A percentile compares a stretch with the other conserved stretches of the same genome.
These are phyloP conservation scores for Ptiloglossa arizonensis DNA, from an alignment of 1,140 invertebrate species.

Conservation along the genomic window DNA sequence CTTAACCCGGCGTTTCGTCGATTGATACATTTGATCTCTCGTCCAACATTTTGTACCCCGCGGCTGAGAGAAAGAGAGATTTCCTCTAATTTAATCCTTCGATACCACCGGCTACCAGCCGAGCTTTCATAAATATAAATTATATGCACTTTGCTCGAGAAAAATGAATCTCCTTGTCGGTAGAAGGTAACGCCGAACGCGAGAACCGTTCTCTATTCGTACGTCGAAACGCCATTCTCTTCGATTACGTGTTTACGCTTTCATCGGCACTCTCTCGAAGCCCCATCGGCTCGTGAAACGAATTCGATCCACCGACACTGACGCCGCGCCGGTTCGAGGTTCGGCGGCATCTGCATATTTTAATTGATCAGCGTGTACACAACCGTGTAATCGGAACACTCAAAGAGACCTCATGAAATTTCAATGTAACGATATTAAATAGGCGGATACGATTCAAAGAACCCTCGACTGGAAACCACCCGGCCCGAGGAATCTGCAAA, in stretches of 20 bases:
- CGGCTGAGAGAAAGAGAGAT: too few species aligned
- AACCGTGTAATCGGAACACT: conserved; percentile 12
- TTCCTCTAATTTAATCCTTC: conserved; percentile 8
- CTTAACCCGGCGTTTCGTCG: conserved; percentile 28
- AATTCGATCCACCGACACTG: too few species aligned
- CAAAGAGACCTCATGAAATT: conserved; percentile 35
- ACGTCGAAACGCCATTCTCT: background rate
- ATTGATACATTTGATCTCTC: background rate
- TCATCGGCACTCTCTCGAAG: background rate
- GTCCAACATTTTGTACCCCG: too few species aligned
- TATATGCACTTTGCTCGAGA: background rate
- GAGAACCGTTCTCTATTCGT: background rate
- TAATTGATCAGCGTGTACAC: conserved; percentile 30
- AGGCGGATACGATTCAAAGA: conserved; percentile 16
- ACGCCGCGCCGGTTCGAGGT: background rate
- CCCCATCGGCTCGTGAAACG: conserved; percentile 10
- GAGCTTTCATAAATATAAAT: background rate
- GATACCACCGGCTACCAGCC: background rate
- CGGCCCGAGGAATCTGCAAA: conserved; percentile 12
- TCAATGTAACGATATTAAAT: conserved; percentile 46
- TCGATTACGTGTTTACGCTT: conserved; percentile 4
- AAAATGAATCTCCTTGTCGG: background rate
- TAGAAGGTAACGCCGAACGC: too few species aligned
- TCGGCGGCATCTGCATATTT: conserved; percentile 35
- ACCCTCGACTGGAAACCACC: background rate